phyloP scores from a whole-genome alignment of 2,113 vertebrate species.

The Petroica traversi region DNA sequence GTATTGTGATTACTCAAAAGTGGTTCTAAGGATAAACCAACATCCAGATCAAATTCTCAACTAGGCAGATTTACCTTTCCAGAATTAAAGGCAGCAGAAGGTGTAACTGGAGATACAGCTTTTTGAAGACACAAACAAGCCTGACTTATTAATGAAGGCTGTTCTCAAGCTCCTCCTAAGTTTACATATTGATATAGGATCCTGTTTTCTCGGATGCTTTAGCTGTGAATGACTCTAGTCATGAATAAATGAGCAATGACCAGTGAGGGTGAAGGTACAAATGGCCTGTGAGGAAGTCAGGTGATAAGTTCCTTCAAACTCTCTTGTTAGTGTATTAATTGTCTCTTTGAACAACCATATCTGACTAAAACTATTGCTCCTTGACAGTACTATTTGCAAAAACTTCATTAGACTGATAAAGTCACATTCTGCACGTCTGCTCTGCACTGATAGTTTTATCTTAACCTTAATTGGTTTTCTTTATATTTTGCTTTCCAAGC shows the following conservation, averaged over 20 bases:
- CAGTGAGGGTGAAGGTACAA: not conserved
- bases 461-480: not conserved
- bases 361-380: not conserved
- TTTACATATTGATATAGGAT: not conserved
- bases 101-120: not conserved
- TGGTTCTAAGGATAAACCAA: not conserved
- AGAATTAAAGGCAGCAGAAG: not conserved
- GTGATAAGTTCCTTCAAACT: not conserved
- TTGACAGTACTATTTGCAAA: not conserved
- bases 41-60: not conserved
- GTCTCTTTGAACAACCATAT: not conserved
- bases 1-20: not conserved
- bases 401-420: not conserved
- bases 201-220: not conserved
- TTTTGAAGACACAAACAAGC: not conserved
- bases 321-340: not conserved
- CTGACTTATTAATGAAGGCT: not conserved
- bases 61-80: not conserved
- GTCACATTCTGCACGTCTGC: not conserved
- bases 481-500: not conserved
- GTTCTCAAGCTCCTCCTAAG: not conserved
- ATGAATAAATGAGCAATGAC: not conserved
- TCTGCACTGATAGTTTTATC: not conserved
- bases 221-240: not conserved
- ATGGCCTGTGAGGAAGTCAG: not conserved